Evolutionary conservation across 2,797 vertebrate species (phyloP), one percentile per base, ranked within the genome.

Genomic region (Capromys pilorides): DNA sequence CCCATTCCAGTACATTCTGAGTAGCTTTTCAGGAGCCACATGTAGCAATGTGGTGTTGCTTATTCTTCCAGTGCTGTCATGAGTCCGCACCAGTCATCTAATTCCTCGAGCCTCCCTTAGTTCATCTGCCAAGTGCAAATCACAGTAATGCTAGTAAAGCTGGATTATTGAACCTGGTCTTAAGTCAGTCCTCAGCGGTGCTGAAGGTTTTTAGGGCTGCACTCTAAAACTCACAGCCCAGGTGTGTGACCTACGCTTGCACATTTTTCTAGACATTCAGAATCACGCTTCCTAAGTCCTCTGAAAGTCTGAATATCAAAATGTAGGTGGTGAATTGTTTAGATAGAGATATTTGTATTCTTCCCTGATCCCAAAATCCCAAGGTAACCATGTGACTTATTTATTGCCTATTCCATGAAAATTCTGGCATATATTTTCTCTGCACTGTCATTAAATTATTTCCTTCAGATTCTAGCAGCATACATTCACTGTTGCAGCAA

Each of bases 11-110:
- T 80, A 71, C 33, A 7, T 86, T 77, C 26, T 36, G 62, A 91
- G 73, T 4, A 64, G 28, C 39, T 51, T 92, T 92, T 95, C 85
- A 93, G 59, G 87, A 91, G 33, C 36, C 77, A 88, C 33, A 36
- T 14, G 11, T 54, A 71, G 51, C 84, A 21, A 69, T 6, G 14
- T 39, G 24, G 22, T 39, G 12, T 71, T 92, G 18, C 59, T 41
- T 69, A 54, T 41, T 88, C 66, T 87, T 79, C 51, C 14, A 33
- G 2, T 10, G 26, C 45, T 51, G 54, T 39, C 45, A 77, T n/a
- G 31, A 36, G 45, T 36, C 49, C 67, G 1, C 31, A 22, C 21
- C 62, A 87, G 10, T 59, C 66, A 79, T 21, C 36, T 51, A 31
- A 62, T 33, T 59, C 18, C 45, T 84, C 64, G 26, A 67, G 31